Evolutionary conservation across 1,140 invertebrate species (phyloP), one percentile per base, ranked within the genome.

Genomic region (Drosophila nikananu): DNA sequence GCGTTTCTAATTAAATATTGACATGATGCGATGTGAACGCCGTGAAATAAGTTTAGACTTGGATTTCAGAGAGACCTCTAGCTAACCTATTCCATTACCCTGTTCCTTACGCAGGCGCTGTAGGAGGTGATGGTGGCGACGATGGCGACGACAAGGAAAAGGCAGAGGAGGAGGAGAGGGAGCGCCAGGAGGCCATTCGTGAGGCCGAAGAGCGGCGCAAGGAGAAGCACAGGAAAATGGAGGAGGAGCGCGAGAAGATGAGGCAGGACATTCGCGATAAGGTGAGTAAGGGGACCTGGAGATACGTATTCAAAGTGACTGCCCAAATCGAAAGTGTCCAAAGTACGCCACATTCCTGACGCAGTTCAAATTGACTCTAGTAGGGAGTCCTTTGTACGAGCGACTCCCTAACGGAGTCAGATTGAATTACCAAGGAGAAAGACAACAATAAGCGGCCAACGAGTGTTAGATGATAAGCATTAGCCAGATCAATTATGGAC

Each of bases 171-270:
- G 97, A 97, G 83, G 98, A 99, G 95, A 96, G 97, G 86, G 98
- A 99, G 94, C 95, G 98, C 86, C 96, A 97, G 93, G 98, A 98
- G 93, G 98, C 97, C 86, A 97, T 99, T 94, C 95, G 96, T 86
- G 98, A 99, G 93, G 98, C 97, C 60, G 98, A 99, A 93, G 98
- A 99, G 81, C 95, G 97, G 89, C 95, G 98, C 91, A 98, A 98
- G 95, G 98, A 99, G 94, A 99, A 99, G 93, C 98, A 99, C 94
- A 95, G 98, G 84, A 99, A 99, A 94, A 99, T 99, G 98, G 98
- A 99, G 94, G 98, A 98, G 86, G 98, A 99, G 94, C 95, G 98
- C 80, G 98, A 99, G 94, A 98, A 98, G 94, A 99, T 99, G 97
- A 95, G 98, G 93, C 98, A 99, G 94, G 97, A 98, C 93, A 99